These are phyloP conservation scores for Pemphredon lugubris DNA, from an alignment of 2,888 invertebrate species.

Conservation along the genomic window DNA sequence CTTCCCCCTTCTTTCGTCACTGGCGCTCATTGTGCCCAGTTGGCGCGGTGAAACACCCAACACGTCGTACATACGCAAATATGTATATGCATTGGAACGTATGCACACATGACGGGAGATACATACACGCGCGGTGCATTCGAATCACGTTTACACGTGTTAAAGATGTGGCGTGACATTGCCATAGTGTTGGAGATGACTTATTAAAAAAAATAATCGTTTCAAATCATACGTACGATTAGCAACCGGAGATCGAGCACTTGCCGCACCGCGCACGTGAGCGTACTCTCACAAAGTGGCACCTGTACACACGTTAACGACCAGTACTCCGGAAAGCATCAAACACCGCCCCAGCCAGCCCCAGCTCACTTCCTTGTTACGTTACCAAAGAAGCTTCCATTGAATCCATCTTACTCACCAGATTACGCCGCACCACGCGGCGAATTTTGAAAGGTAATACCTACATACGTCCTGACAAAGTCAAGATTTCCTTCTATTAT, in stretches of 20 bases:
- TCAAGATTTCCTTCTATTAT: not conserved
- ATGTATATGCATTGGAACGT: too few relatives aligned
- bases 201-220: not conserved
- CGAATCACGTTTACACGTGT: conserved; percentile 27
- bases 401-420: not conserved
- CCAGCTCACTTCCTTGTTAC: too few relatives aligned
- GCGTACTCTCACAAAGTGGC: too few relatives aligned
- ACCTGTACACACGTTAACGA: too few relatives aligned
- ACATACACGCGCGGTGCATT: conserved; percentile 14
- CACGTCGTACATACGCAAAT: conserved; percentile 16
- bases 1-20: conserved; percentile 31
- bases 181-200: conserved; percentile 3
- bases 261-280: too few relatives aligned
- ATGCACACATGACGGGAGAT: too few relatives aligned
- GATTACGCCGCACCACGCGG: conserved; percentile 15
- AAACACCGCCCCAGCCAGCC: too few relatives aligned
- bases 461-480: not conserved
- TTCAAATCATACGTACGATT: too few relatives aligned
- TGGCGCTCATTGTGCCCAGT: conserved; percentile 29
- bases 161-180: conserved; percentile 24
- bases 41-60: too few relatives aligned
- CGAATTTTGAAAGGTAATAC: conserved; percentile 23
- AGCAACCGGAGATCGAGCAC: too few relatives aligned
- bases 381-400: conserved; percentile 7
- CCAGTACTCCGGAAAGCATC: too few relatives aligned